Evolutionary conservation across 2,797 vertebrate species (phyloP).

Genomic region (Hylomyscus alleni): DNA sequence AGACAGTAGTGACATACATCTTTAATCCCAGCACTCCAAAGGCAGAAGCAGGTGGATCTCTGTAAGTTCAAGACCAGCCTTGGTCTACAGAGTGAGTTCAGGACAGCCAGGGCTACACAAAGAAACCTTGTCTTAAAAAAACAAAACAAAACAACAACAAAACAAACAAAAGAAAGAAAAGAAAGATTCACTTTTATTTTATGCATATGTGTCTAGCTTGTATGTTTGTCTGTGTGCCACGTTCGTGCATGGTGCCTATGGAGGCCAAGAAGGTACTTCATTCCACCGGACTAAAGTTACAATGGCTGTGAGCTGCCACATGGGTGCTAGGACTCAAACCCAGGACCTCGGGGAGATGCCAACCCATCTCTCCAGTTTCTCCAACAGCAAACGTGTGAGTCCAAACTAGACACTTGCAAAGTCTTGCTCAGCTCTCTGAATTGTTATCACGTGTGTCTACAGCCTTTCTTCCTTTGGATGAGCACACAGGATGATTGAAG

Average conservation of each 20-base stretch:
- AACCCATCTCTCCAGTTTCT: neutral
- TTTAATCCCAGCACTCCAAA: neutral
- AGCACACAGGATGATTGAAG: neutral
- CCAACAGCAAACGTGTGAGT: neutral
- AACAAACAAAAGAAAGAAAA: no score
- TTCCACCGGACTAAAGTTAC: neutral
- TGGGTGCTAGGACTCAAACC: neutral
- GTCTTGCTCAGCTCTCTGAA: neutral
- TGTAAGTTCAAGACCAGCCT: neutral
- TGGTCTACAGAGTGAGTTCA: neutral
- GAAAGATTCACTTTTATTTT: neutral
- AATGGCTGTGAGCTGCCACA: neutral
- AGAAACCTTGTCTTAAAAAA: neutral
- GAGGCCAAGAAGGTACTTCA: neutral
- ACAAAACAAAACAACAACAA: neutral
- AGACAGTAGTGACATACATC: neutral
- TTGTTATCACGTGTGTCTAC: neutral
- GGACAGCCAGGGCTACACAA: neutral
- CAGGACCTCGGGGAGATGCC: neutral
- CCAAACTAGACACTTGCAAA: neutral
- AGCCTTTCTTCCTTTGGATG: neutral
- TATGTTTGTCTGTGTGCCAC: neutral
- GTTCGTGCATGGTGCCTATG: neutral
- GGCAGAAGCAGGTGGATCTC: neutral
- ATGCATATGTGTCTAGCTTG: neutral